Percentiles rank a stretch among this genome's conserved stretches.
Evolutionary conservation across 23 tunicate genomes (phyloP).

Genomic region (Trididemnum miniatum): DNA sequence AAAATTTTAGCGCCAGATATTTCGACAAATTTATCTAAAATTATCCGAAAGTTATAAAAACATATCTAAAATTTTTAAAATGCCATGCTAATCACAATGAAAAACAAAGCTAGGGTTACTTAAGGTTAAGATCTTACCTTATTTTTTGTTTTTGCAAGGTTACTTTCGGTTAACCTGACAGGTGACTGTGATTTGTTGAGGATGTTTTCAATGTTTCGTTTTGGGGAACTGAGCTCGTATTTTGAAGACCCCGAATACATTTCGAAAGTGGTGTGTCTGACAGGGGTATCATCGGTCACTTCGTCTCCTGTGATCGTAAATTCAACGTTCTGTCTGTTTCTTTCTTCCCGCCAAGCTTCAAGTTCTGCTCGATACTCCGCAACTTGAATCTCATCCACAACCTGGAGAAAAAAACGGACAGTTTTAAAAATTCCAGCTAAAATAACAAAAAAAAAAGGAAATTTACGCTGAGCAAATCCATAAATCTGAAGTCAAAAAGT

Average conservation of each 20-base stretch:
- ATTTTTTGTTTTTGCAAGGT: neutral
- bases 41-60: too few relatives aligned
- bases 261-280: conserved; percentile 10
- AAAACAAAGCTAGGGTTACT: too few relatives aligned
- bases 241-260: conserved; percentile 37
- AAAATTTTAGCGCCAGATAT: too few relatives aligned
- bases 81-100: too few relatives aligned
- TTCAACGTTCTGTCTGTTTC: conserved; percentile 64
- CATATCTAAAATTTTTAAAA: too few relatives aligned
- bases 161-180: conserved; percentile 51
- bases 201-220: conserved; percentile 64
- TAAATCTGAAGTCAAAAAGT: too few relatives aligned
- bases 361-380: conserved; percentile 69
- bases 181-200: conserved; percentile 54
- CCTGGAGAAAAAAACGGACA: conserved; percentile 21
- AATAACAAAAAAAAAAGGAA: too few relatives aligned
- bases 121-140: too few relatives aligned
- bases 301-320: conserved; percentile 67
- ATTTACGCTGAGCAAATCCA: too few relatives aligned
- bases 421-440: neutral
- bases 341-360: conserved; percentile 69
- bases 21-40: too few relatives aligned
- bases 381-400: conserved; percentile 67
- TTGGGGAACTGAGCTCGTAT: conserved; percentile 25
- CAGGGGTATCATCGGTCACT: conserved; percentile 1